Evolutionary conservation across 1,140 invertebrate genomes (phyloP).

Genomic region (Temnothorax curvispinosus): DNA sequence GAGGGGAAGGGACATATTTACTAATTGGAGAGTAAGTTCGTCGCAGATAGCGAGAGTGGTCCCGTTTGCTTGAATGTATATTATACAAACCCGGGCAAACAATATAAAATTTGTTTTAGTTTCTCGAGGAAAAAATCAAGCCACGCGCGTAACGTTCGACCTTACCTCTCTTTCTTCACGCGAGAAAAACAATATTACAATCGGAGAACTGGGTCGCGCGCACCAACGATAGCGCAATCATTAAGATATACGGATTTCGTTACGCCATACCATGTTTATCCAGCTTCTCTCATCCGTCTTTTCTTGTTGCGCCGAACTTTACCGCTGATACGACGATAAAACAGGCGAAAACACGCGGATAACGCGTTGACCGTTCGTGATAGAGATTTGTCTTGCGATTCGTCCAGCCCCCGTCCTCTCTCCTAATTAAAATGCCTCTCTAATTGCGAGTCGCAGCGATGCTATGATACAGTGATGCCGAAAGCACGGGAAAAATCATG

Average conservation of each 20-base stretch:
- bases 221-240: not conserved
- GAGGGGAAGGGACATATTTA: conserved; percentile 68
- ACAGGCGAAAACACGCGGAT: not conserved
- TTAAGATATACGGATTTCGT: conserved; percentile 29
- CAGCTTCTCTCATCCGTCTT: not conserved
- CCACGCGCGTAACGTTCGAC: not conserved
- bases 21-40: conserved; percentile 76
- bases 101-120: not conserved
- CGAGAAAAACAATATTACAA: not conserved
- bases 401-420: not conserved
- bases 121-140: not conserved
- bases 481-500: not conserved
- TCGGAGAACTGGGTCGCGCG: conserved; percentile 23
- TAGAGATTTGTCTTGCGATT: conserved; percentile 19
- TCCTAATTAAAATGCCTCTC: not conserved
- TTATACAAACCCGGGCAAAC: no score
- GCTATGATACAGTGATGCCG: not conserved
- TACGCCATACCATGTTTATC: conserved; percentile 3
- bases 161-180: not conserved
- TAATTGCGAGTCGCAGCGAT: not conserved
- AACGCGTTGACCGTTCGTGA: not conserved
- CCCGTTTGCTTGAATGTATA: conserved; percentile 23
- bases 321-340: not conserved
- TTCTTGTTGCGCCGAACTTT: not conserved
- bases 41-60: conserved; percentile 73